Conservation (phyloP, 2,888 invertebrate genomes). For the Gymnoscelis rufifasciata region DNA sequence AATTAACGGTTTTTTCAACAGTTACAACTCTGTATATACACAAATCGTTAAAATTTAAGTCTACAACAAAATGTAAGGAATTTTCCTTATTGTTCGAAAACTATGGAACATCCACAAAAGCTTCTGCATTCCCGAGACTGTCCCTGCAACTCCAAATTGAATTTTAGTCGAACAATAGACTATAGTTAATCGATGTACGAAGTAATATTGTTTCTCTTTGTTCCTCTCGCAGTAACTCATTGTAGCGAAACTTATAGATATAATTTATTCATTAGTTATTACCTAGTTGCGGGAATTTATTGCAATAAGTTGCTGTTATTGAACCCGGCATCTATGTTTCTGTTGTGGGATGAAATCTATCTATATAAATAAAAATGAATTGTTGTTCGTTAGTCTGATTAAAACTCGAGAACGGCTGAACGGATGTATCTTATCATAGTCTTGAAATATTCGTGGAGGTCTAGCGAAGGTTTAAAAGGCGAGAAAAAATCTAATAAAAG, state of each 20-base stretch:
- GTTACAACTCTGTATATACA: too few species aligned
- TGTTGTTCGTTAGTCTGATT: too few species aligned
- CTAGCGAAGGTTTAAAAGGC: neutral
- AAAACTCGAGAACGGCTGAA: too few species aligned
- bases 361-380: neutral
- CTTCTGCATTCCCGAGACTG: slow-evolving; percentile 16
- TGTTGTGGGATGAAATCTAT: neutral
- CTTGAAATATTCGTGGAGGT: too few species aligned
- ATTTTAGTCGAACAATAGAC: slow-evolving; percentile 23
- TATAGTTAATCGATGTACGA: slow-evolving; percentile 22
- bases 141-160: slow-evolving; percentile 20
- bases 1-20: too few species aligned
- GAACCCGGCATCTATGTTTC: slow-evolving; percentile 17
- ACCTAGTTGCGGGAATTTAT: slow-evolving; percentile 19
- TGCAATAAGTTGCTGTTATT: slow-evolving; percentile 15
- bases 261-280: slow-evolving; percentile 25
- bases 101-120: slow-evolving; percentile 11
- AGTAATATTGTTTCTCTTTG: slow-evolving; percentile 22
- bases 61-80: too few species aligned
- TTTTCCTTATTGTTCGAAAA: slow-evolving; percentile 4
- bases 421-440: too few species aligned
- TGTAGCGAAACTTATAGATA: slow-evolving; percentile 26
- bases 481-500: neutral
- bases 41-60: too few species aligned
- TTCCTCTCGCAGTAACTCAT: slow-evolving; percentile 28